These are phyloP conservation scores for Bubo scandiacus DNA, from an alignment of 2,113 vertebrate genomes.

Conservation along the genomic window DNA sequence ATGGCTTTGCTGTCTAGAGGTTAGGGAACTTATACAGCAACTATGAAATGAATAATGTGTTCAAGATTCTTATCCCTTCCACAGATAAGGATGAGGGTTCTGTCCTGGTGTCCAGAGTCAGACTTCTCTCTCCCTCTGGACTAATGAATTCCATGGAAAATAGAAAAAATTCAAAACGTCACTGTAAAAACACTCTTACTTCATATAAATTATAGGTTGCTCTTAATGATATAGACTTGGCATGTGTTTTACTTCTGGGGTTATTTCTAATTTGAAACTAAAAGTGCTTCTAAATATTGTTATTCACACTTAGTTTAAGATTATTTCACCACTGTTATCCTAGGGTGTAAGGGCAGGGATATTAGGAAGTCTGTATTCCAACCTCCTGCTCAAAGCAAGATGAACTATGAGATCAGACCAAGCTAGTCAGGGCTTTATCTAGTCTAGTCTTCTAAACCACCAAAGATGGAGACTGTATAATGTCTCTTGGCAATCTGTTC, in stretches of 20 bases:
- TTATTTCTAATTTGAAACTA: background rate
- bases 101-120: background rate
- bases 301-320: background rate
- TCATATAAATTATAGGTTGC: background rate
- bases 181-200: background rate
- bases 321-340: background rate
- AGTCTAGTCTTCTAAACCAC: background rate
- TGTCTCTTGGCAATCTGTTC: background rate
- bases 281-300: background rate
- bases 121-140: background rate
- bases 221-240: background rate
- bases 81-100: background rate
- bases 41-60: background rate
- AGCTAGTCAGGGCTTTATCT: background rate
- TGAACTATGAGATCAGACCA: background rate
- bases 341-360: background rate
- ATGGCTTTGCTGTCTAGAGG: background rate
- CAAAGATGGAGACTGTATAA: background rate
- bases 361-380: background rate
- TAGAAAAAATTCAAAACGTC: background rate
- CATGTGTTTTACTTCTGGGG: background rate
- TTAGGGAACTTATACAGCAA: background rate
- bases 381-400: background rate
- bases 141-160: background rate
- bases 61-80: background rate